Percentiles rank a stretch among this genome's conserved stretches.
These are phyloP conservation scores for Idaea dimidiata DNA, from an alignment of 2,888 invertebrate species.

Conservation along the genomic window DNA sequence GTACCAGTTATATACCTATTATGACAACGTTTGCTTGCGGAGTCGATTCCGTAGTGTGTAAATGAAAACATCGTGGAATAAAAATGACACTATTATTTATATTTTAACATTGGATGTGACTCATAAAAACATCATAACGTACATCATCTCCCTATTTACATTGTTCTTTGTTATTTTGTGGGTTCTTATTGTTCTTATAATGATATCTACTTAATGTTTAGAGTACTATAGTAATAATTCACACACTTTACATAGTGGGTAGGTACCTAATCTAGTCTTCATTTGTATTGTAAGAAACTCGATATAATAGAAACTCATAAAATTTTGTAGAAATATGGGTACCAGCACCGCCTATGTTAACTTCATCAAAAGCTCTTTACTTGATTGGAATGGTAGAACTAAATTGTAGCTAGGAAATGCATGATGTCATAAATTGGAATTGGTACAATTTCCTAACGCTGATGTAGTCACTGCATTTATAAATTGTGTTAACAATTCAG, in stretches of 20 bases:
- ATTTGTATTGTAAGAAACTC: too few species aligned
- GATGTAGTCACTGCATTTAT: constrained; percentile 22
- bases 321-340: too few species aligned
- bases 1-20: neutral
- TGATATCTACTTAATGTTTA: neutral
- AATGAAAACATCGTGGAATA: neutral
- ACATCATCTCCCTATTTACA: neutral
- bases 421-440: constrained; percentile 17
- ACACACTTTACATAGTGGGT: too few species aligned
- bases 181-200: neutral
- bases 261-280: too few species aligned
- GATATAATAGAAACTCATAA: too few species aligned
- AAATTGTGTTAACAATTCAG: constrained; percentile 33
- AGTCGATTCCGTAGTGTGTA: neutral
- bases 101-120: neutral
- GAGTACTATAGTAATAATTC: neutral
- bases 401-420: neutral
- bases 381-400: neutral
- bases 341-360: too few species aligned
- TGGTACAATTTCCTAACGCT: constrained; percentile 16
- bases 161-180: neutral
- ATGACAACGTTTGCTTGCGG: neutral
- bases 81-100: neutral
- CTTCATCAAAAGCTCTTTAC: neutral
- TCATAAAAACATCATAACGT: neutral